phyloP scores from a whole-genome alignment of 2,797 vertebrate genomes.

The Hydrolagus colliei region DNA sequence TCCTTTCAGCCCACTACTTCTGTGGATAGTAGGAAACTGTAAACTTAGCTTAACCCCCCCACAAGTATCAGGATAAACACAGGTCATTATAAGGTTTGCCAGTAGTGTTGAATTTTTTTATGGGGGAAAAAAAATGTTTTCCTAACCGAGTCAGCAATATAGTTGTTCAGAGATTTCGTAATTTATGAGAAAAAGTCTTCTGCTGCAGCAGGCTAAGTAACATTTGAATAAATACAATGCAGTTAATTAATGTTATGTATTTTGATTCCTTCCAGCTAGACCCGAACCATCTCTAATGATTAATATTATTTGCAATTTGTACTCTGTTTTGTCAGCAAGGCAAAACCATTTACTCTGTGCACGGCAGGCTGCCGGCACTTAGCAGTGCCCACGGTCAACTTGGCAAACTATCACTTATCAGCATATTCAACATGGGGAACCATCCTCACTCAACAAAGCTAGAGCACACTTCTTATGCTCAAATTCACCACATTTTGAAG shows the following conservation, averaged over 20 bases:
- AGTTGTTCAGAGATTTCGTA: too few species aligned
- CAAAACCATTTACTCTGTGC: too few species aligned
- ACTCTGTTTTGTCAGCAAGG: too few species aligned
- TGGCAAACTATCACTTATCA: too few species aligned
- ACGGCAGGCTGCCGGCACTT: too few species aligned
- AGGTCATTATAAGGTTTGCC: constrained; percentile 26
- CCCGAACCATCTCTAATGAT: not conserved
- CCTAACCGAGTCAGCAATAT: not conserved
- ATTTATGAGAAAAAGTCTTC: not conserved
- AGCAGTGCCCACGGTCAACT: too few species aligned
- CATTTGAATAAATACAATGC: not conserved
- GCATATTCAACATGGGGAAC: too few species aligned
- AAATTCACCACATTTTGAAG: too few species aligned
- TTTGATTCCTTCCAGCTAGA: not conserved
- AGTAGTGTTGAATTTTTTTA: constrained; percentile 3
- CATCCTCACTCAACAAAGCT: too few species aligned
- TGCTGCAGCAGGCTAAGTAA: not conserved
- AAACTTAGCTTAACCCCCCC: constrained; percentile 28
- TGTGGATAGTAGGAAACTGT: constrained; percentile 29
- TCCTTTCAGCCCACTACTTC: constrained; percentile 29
- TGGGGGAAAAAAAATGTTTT: not conserved
- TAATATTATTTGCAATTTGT: too few species aligned
- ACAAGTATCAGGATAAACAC: constrained; percentile 10
- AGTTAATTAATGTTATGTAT: not conserved
- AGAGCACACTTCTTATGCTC: too few species aligned